Evolutionary conservation across 2,888 invertebrate species (phyloP).

Genomic region (Caenorhabditis panamensis): DNA sequence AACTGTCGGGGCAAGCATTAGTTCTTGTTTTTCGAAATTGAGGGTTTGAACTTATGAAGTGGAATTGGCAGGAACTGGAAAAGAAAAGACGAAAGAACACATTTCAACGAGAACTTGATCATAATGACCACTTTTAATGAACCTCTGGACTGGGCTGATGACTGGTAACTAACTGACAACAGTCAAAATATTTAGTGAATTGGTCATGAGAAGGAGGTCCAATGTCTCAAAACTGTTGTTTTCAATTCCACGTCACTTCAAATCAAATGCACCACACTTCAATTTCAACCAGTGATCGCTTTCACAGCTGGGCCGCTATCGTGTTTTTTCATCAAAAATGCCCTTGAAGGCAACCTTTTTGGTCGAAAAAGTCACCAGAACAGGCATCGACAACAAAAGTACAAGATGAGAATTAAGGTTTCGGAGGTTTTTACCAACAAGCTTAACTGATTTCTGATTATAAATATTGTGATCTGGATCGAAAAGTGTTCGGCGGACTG

Average conservation of each 20-base stretch:
- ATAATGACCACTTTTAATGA: no score
- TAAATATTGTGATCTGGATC: neutral
- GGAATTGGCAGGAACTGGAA: neutral
- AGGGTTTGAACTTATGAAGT: slow-evolving; percentile 41
- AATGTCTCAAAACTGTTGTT: no score
- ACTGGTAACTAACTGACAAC: neutral
- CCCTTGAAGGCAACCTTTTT: neutral
- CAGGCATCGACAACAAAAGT: slow-evolving; percentile 12
- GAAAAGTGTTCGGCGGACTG: slow-evolving; percentile 8
- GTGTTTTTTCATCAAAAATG: neutral
- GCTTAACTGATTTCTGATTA: neutral
- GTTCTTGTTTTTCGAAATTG: slow-evolving; percentile 41
- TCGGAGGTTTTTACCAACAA: neutral
- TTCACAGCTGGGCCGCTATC: neutral
- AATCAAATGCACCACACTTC: slow-evolving; percentile 18
- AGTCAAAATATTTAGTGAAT: neutral
- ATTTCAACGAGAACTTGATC: no score
- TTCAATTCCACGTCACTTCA: slow-evolving; percentile 12
- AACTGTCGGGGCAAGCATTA: slow-evolving; percentile 34
- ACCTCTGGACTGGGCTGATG: neutral
- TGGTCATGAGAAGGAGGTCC: no score
- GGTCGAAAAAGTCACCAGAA: neutral
- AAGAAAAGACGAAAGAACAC: slow-evolving; percentile 1
- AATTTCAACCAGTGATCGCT: slow-evolving; percentile 9
- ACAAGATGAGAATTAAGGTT: neutral